Evolutionary conservation across 2,888 invertebrate genomes (phyloP).

Genomic region (Cephus spinipes): DNA sequence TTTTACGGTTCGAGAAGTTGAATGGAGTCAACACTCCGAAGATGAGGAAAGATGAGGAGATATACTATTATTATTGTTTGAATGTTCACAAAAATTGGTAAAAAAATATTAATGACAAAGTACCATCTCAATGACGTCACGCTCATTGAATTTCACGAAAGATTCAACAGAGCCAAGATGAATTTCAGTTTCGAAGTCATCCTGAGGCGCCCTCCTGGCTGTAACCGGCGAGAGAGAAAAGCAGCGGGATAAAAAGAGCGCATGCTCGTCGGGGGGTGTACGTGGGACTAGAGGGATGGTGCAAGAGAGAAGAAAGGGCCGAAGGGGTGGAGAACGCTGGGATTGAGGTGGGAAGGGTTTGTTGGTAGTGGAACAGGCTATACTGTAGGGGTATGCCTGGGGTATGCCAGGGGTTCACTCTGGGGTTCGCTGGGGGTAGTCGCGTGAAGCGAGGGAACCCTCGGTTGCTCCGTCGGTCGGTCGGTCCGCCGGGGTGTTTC

Average conservation of each 20-base stretch:
- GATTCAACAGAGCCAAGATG: background rate
- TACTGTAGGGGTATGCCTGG: background rate
- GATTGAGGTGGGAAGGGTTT: background rate
- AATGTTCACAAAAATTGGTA: background rate
- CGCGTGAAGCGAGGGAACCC: slow-evolving; percentile 36
- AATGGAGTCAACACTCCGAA: background rate
- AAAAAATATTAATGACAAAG: background rate
- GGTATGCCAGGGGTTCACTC: background rate
- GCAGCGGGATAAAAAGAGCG: slow-evolving; percentile 19
- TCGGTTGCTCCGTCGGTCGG: slow-evolving; percentile 44
- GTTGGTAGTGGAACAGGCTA: background rate
- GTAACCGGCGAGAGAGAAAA: slow-evolving; percentile 20
- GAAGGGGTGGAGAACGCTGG: slow-evolving; percentile 20
- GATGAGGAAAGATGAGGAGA: background rate
- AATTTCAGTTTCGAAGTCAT: slow-evolving; percentile 26
- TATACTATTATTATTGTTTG: background rate
- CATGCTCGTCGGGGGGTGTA: slow-evolving; percentile 28
- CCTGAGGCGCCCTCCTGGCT: slow-evolving; percentile 53
- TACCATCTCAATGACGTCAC: background rate
- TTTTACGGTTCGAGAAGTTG: background rate
- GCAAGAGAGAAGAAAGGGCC: slow-evolving; percentile 20
- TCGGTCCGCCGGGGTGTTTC: slow-evolving; percentile 58
- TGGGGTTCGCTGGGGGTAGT: slow-evolving; percentile 24
- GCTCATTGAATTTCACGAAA: background rate
- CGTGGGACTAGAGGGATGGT: slow-evolving; percentile 27